Evolutionary conservation across 2,888 invertebrate species (phyloP), one percentile per base, ranked within the genome.

Genomic region (Cataglyphis cursor): DNA sequence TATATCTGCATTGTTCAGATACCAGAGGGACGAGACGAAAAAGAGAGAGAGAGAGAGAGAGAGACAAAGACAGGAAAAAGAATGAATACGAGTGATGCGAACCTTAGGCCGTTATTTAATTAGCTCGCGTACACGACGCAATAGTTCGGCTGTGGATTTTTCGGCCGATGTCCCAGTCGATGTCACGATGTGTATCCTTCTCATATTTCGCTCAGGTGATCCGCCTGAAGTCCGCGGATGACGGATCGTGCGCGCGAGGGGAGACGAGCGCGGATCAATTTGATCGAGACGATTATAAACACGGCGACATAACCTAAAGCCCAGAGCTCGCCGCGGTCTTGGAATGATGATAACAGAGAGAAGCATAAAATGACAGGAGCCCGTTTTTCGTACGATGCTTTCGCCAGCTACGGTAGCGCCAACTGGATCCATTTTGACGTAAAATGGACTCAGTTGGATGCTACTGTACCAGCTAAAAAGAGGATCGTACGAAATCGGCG

Each of bases 71-170:
- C 1, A 68, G n/a, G 44, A 15, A 62, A 10, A 8, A 24, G 8
- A 4, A 59, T 5, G 12, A 44, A 65, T 12, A 28, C 8, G 24
- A 64, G 80, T 82, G 66, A 54, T 81, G 64, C 87, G 83, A 89
- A 88, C 88, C 90, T 90, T 89, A 87, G 78, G 75, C 76, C 73
- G 86, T 88, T 88, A 89, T 88, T 66, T 65, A 89, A 90, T 90
- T 90, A 89, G 66, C 54, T 84, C 82, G 75, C 72, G 64, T 21
- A 83, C 48, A 44, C 81, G 68, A 82, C 72, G 76, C 57, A 62
- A 35, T 64, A 18, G 21, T 24, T 18, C 24, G 35, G 35, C 38
- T 35, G 41, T 59, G 2, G 54, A 54, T 76, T 54, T 35, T 8
- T 24, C n/a, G 4, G 24, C 24, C 38, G 54, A 54, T 65, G 38